Evolutionary conservation across 2,888 invertebrate genomes (phyloP).

Genomic region (Lamellibrachia satsuma): DNA sequence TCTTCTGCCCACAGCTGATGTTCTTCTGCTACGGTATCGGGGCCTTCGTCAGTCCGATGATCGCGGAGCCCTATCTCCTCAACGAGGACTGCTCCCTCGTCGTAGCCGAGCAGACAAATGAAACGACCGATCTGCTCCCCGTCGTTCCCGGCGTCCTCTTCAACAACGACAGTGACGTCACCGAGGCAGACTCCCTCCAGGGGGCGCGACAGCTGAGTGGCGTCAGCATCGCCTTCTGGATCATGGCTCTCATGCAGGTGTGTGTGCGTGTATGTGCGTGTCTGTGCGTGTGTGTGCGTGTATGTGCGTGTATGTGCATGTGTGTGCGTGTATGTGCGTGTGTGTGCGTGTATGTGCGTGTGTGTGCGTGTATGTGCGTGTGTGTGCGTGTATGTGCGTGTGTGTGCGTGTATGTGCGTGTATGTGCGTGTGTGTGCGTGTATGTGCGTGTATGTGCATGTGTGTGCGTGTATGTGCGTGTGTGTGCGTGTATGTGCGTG

Average conservation of each 20-base stretch:
- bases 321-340: too few species aligned
- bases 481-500: too few species aligned
- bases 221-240: conserved; percentile 66
- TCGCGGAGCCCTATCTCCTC: conserved; percentile 67
- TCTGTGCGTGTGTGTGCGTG: too few species aligned
- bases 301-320: too few species aligned
- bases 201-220: conserved; percentile 59
- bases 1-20: conserved; percentile 62
- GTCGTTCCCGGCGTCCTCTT: not conserved
- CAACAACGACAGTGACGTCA: conserved; percentile 20
- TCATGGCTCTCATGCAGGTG: conserved; percentile 66
- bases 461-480: too few species aligned
- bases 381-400: too few species aligned
- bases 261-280: not conserved
- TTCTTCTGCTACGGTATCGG: conserved; percentile 69
- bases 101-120: not conserved
- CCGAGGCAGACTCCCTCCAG: conserved; percentile 37
- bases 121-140: not conserved
- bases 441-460: too few species aligned
- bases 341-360: too few species aligned
- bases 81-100: conserved; percentile 64
- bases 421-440: too few species aligned
- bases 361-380: too few species aligned
- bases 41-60: conserved; percentile 68
- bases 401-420: too few species aligned